Conservation (phyloP, 2,113 vertebrate species). For the Lanius ludovicianus region DNA sequence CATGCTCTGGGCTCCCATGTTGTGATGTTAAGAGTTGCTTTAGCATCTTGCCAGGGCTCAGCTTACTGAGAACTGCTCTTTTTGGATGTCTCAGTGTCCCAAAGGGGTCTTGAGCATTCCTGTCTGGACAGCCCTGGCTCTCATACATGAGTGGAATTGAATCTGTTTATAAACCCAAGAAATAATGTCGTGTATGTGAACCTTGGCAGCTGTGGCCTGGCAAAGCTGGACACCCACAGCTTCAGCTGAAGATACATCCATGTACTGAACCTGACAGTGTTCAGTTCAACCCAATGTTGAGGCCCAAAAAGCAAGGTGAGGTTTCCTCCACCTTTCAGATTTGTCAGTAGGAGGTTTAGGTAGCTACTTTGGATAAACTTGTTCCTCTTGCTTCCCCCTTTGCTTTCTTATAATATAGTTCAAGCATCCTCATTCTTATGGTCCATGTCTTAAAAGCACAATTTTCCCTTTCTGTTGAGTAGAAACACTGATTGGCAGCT, state of each 20-base stretch:
- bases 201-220: background rate
- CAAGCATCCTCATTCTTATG: background rate
- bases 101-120: background rate
- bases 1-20: background rate
- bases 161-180: background rate
- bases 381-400: background rate
- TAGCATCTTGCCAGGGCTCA: background rate
- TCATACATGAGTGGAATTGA: background rate
- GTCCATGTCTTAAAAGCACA: background rate
- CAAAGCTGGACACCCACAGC: background rate
- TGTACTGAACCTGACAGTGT: background rate
- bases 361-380: background rate
- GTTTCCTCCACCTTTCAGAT: background rate
- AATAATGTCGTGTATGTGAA: background rate
- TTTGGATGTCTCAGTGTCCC: background rate
- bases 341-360: background rate
- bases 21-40: background rate
- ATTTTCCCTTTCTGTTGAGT: background rate
- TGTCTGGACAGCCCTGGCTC: conserved; percentile 11
- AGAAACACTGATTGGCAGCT: background rate
- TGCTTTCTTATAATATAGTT: background rate
- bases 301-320: background rate
- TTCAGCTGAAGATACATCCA: background rate
- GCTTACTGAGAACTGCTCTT: conserved; percentile 1
- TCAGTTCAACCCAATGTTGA: too few species aligned